These are phyloP conservation scores for Colletes gigas DNA, from an alignment of 1,140 invertebrate species.

Conservation along the genomic window DNA sequence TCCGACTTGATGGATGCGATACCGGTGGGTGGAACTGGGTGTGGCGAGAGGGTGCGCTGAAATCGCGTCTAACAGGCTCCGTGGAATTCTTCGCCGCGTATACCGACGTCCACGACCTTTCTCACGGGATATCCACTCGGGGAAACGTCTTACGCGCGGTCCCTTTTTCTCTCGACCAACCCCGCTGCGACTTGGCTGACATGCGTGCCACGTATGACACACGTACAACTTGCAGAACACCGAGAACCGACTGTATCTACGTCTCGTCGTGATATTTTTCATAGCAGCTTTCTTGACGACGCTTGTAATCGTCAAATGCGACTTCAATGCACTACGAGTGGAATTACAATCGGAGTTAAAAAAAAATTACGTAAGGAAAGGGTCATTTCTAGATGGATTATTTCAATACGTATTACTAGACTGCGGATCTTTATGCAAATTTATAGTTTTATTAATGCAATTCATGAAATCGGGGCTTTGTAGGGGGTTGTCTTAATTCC, in stretches of 20 bases:
- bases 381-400: too few species aligned
- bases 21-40: constrained; percentile 55
- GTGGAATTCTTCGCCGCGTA: constrained; percentile 45
- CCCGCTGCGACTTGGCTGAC: constrained; percentile 33
- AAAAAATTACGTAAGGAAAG: too few species aligned
- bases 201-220: constrained; percentile 41
- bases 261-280: neutral
- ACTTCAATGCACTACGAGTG: too few species aligned
- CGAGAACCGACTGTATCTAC: neutral
- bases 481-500: too few species aligned
- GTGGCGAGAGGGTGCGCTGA: constrained; percentile 62
- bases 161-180: constrained; percentile 56
- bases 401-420: too few species aligned
- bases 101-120: constrained; percentile 36
- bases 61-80: constrained; percentile 46
- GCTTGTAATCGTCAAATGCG: too few species aligned
- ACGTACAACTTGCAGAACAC: neutral
- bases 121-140: constrained; percentile 49
- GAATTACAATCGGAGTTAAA: too few species aligned
- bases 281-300: too few species aligned
- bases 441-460: too few species aligned
- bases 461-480: too few species aligned
- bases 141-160: constrained; percentile 44
- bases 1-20: constrained; percentile 58
- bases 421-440: too few species aligned